phyloP scores from a whole-genome alignment of 1,140 invertebrate species.

The Trypoxylus dichotomus region DNA sequence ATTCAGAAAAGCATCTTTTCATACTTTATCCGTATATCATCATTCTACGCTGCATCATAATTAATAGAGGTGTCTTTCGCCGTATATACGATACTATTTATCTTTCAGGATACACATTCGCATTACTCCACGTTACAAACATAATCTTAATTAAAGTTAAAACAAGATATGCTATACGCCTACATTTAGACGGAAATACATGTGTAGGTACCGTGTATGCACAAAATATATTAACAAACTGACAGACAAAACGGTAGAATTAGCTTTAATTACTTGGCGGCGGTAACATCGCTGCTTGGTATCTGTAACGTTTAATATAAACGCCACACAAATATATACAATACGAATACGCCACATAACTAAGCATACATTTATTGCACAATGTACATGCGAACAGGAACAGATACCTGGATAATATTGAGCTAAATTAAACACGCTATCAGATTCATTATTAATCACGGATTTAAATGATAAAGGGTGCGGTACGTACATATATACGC shows the following conservation, averaged over 20 bases:
- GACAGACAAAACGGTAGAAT: neutral
- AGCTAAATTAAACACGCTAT: neutral
- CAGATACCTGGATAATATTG: conserved; percentile 6
- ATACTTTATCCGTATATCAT: too few species aligned
- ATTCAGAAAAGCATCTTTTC: too few species aligned
- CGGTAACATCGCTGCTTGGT: neutral
- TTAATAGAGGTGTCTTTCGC: too few species aligned
- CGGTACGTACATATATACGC: neutral
- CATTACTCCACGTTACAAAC: too few species aligned
- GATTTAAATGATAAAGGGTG: neutral
- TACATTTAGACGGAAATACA: too few species aligned
- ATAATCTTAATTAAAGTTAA: too few species aligned
- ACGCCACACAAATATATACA: neutral
- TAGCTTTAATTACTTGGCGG: neutral
- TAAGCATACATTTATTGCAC: neutral
- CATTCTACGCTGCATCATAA: too few species aligned
- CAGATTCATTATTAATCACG: conserved; percentile 7
- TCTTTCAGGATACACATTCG: too few species aligned
- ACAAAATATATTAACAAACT: neutral
- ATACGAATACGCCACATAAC: neutral
- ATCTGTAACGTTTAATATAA: neutral
- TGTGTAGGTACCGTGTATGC: neutral
- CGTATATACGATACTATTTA: too few species aligned
- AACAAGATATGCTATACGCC: too few species aligned
- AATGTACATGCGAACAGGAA: neutral